Conservation (phyloP, 1,140 invertebrate species). For the Pollicipes pollicipes region DNA sequence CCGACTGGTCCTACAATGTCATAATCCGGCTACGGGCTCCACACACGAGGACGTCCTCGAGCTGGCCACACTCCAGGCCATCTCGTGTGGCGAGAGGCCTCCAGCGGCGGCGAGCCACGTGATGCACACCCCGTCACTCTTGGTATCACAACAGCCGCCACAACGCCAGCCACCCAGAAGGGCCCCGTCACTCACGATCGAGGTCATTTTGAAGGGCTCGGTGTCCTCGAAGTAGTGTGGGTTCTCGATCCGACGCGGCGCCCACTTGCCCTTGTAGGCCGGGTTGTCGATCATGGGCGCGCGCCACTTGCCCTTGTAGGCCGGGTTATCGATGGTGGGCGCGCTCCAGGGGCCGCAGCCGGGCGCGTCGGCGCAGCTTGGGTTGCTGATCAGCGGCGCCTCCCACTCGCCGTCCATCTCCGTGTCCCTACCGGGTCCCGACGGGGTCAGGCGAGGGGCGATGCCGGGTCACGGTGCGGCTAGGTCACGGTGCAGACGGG, state of each 20-base stretch:
- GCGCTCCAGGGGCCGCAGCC: constrained; percentile 86
- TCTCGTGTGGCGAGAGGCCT: too few species aligned
- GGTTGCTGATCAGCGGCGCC: constrained; percentile 78
- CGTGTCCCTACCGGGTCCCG: constrained; percentile 44
- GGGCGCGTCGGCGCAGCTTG: constrained; percentile 56
- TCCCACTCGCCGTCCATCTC: constrained; percentile 99
- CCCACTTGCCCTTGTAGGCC: constrained; percentile 86
- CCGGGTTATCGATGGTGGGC: constrained; percentile 71
- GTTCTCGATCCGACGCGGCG: constrained; percentile 66
- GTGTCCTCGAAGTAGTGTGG: constrained; percentile 85
- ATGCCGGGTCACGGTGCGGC: too few species aligned
- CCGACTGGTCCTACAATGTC: too few species aligned
- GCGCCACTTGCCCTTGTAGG: constrained; percentile 73
- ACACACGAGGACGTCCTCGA: too few species aligned
- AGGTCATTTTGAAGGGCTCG: constrained; percentile 72
- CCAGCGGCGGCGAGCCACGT: too few species aligned
- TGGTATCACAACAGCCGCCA: too few species aligned
- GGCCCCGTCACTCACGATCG: constrained; percentile 75
- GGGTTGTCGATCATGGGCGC: constrained; percentile 82
- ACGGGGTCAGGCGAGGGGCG: neutral
- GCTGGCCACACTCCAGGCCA: too few species aligned
- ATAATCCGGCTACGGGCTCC: too few species aligned
- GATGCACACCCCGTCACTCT: too few species aligned
- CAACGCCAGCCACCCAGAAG: too few species aligned
- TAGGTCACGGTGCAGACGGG: too few species aligned